Percentiles rank a stretch among this genome's conserved stretches.
These are phyloP conservation scores for Semotilus atromaculatus DNA, from an alignment of 2,797 vertebrate genomes.

Conservation along the genomic window DNA sequence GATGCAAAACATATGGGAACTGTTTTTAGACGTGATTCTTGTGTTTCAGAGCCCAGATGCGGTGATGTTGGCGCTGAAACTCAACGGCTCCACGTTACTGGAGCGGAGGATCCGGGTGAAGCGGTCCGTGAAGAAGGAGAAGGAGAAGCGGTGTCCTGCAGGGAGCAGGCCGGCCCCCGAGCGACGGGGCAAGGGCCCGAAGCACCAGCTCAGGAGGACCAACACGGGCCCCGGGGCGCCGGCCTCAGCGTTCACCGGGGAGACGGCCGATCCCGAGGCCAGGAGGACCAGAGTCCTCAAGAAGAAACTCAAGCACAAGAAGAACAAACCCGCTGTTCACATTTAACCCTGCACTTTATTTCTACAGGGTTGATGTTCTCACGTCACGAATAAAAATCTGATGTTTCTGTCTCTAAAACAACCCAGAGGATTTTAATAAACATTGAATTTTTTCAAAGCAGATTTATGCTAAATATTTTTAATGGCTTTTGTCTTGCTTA, in stretches of 20 bases:
- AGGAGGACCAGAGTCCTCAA: constrained; percentile 68
- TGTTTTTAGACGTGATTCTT: background rate
- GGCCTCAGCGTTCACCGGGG: constrained; percentile 65
- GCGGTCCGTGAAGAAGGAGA: constrained; percentile 76
- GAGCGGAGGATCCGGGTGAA: constrained; percentile 74
- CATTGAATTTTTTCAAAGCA: too few relatives aligned
- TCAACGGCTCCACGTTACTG: constrained; percentile 71
- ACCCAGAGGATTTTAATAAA: background rate
- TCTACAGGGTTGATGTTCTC: background rate
- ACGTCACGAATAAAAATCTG: background rate
- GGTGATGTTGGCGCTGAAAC: constrained; percentile 76
- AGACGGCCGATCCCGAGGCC: constrained; percentile 65
- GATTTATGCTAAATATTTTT: too few relatives aligned
- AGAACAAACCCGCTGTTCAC: constrained; percentile 49
- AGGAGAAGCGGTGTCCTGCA: constrained; percentile 52
- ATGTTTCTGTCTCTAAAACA: background rate
- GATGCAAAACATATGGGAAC: too few relatives aligned
- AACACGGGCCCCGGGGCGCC: background rate
- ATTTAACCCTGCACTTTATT: constrained; percentile 52
- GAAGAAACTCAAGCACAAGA: constrained; percentile 68
- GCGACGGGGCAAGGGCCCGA: constrained; percentile 22
- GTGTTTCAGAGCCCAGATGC: constrained; percentile 71
- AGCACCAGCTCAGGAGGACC: constrained; percentile 13
- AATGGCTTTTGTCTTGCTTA: too few relatives aligned
- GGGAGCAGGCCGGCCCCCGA: background rate